Evolutionary conservation across 2,888 invertebrate genomes (phyloP), one percentile per base, ranked within the genome.

Genomic region (Muschampia plurimacula): DNA sequence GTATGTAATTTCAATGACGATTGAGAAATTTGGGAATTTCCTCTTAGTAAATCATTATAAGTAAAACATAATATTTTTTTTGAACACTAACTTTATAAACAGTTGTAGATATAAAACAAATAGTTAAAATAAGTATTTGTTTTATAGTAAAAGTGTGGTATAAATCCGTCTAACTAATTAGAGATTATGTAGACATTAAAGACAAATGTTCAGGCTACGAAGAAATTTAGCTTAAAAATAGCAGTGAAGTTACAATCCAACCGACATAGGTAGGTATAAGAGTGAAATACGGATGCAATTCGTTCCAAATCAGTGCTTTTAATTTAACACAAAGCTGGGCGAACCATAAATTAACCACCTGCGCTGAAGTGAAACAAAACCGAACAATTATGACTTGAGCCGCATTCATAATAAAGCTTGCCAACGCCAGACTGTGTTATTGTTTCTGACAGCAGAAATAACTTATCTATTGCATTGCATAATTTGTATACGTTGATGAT

Each of bases 381-480:
- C 52, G 66, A 66, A 67, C 44, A 67, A 67, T 67, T 67, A 67
- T 57, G 22, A 57, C 41, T 41, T 64, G 46, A 46, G 46, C 64
- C 46, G 39, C 62, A 62, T 62, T 62, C 41, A 41, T 62, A 62
- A 62, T 62, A 39, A 62, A 62, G 62, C 62, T 41, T 62, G 39
- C 39, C 62, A 62, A 41, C n/a, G n/a, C 9, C 62, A 62, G 13
- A 3, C 15, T 41, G 36, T 39, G 39, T 62, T 62, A 62, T 62
- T 62, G 41, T 62, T 62, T 62, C 62, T 36, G 39, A 57, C 57
- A 57, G 41, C 62, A 41, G 39, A 22, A 62, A 36, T 22, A 62
- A 62, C 36, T 62, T 62, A n/a, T 62, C 36, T 36, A 36, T 60
- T 39, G n/a, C 39, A 62, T 15, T 36, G 22, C 8, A 6, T 39